Percentiles rank a stretch among this genome's conserved stretches.
phyloP scores from a whole-genome alignment of 2,888 invertebrate species.

The Pycnomerus fuliginosus region DNA sequence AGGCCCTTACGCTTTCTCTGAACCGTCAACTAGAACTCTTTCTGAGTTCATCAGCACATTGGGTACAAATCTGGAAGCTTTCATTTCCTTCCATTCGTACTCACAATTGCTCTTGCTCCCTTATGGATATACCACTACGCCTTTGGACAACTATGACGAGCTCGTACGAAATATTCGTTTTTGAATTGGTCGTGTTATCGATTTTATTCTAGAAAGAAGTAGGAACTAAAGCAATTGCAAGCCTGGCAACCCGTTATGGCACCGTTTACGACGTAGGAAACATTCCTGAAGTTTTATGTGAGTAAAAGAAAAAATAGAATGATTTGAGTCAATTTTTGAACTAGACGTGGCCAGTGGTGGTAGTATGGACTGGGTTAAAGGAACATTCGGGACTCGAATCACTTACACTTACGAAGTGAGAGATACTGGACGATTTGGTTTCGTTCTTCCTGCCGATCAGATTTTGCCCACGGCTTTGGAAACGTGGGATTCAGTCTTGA shows the following conservation, averaged over 20 bases:
- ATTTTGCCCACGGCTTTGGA: constrained; percentile 65
- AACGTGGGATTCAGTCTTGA: constrained; percentile 55
- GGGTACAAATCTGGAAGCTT: constrained; percentile 50
- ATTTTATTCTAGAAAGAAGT: constrained; percentile 36
- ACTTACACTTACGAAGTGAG: constrained; percentile 70
- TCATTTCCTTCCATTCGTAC: constrained; percentile 73
- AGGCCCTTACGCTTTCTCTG: constrained; percentile 69
- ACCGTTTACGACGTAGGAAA: constrained; percentile 51
- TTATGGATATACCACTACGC: constrained; percentile 64
- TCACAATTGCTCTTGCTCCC: constrained; percentile 70
- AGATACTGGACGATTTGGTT: constrained; percentile 68
- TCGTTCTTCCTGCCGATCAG: constrained; percentile 64
- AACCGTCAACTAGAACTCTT: constrained; percentile 61
- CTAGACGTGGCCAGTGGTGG: constrained; percentile 67
- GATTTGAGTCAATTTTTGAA: no score
- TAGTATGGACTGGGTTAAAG: constrained; percentile 76
- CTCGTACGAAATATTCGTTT: no score
- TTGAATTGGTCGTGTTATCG: no score
- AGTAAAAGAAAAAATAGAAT: no score
- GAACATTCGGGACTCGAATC: constrained; percentile 63
- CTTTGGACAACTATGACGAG: constrained; percentile 61
- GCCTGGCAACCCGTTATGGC: constrained; percentile 47
- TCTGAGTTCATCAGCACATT: constrained; percentile 56
- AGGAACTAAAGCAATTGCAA: constrained; percentile 39
- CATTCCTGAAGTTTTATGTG: constrained; percentile 54